Evolutionary conservation across 1,140 invertebrate species (phyloP), one percentile per base, ranked within the genome.

Genomic region (Atopsyche davidsoni): DNA sequence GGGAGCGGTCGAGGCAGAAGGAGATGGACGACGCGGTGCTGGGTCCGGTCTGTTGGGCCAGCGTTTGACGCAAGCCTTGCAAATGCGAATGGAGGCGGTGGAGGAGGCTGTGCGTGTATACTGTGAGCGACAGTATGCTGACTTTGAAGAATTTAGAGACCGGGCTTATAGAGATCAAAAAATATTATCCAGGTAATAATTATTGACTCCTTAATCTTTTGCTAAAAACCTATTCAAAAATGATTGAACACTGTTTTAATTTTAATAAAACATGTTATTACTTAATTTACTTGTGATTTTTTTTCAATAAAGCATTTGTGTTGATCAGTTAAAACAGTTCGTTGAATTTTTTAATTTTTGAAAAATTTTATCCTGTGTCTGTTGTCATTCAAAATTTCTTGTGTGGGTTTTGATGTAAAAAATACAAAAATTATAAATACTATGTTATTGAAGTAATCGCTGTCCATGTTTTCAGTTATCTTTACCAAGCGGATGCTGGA

Each of bases 111-210:
- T 74, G 2, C 62, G 68, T 40, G 65, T 71, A 34, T 74, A 69
- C 55, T 63, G 64, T 59, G 72, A 74, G 49, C 66, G 70, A 46
- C 72, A 74, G 58, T 71, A 69, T 64, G 66, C 65, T 24, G 70
- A 74, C 23, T 72, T 66, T 64, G 69, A 73, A 54, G 64, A 65
- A 16, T 74, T 66, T 57, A 69, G 62, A 63, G 69, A 70, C 51
- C 65, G 58, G 57, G 72, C 72, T 56, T 68, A 73, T 43, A 66
- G 61, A 41, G 72, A 74, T 62, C 70, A 70, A 59, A 69, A 68
- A 62, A 67, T 69, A 59, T 63, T 74, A 60, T 62, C 66, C 58
- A 71, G 66, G 72, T 73, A 63, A 49, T n/a, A n/a, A n/a, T n/a
- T n/a, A n/a, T n/a, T n/a, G n/a, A n/a, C n/a, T n/a, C n/a, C n/a